These are phyloP conservation scores for Drosophila paranaensis DNA, from an alignment of 2,888 invertebrate genomes.

Conservation along the genomic window DNA sequence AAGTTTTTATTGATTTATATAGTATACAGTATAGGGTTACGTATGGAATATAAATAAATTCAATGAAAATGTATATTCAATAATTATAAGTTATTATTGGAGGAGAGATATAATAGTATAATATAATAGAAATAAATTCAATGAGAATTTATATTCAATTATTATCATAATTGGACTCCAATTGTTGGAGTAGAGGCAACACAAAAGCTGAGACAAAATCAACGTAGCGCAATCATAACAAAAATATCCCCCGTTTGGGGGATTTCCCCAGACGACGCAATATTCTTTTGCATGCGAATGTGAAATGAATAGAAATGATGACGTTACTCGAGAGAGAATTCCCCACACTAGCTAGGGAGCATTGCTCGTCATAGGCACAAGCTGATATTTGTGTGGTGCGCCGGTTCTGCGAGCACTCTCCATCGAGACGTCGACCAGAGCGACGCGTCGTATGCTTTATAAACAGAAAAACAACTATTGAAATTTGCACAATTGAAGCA, in stretches of 20 bases:
- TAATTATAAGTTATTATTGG: too few relatives aligned
- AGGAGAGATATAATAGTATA: too few relatives aligned
- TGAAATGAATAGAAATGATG: conserved; percentile 47
- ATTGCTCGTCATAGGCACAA: neutral
- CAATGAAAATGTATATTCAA: too few relatives aligned
- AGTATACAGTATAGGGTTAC: too few relatives aligned
- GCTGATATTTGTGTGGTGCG: neutral
- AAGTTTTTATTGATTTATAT: too few relatives aligned
- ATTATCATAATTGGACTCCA: too few relatives aligned
- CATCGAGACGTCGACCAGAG: neutral
- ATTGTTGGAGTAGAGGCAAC: too few relatives aligned
- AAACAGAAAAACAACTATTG: neutral
- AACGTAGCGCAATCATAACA: neutral
- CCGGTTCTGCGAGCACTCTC: neutral
- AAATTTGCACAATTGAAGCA: neutral
- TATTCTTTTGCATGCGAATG: conserved; percentile 18
- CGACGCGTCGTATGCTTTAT: neutral
- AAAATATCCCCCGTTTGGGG: conserved; percentile 11
- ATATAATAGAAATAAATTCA: too few relatives aligned
- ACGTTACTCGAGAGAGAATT: conserved; percentile 57
- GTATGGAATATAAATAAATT: too few relatives aligned
- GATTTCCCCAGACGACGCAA: conserved; percentile 11
- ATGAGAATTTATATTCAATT: too few relatives aligned
- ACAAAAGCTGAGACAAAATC: neutral
- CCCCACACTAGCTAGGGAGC: conserved; percentile 12